A percentile compares a stretch with the other conserved stretches of the same genome.
Evolutionary conservation across 1,140 invertebrate species (phyloP).

Genomic region (Neodiprion fabricii): DNA sequence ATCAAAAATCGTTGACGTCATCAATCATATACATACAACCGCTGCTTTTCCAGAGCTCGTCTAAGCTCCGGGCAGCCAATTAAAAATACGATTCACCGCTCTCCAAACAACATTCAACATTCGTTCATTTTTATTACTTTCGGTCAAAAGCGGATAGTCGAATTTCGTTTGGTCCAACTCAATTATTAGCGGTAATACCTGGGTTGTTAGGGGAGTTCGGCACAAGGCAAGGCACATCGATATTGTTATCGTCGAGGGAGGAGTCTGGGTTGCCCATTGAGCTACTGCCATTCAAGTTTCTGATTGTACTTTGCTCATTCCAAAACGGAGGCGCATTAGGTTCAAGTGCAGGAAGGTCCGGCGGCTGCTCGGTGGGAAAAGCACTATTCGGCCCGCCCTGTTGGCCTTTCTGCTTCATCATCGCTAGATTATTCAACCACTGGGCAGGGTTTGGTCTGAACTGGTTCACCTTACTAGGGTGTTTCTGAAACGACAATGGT

Average conservation of each 20-base stretch:
- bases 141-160: too few relatives aligned
- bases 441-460: constrained; percentile 84
- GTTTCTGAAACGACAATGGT: constrained; percentile 70
- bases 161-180: too few relatives aligned
- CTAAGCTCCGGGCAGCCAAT: too few relatives aligned
- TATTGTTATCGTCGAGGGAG: constrained; percentile 59
- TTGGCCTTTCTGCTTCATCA: constrained; percentile 74
- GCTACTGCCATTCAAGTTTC: constrained; percentile 58
- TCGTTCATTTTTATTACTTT: too few relatives aligned
- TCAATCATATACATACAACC: background rate
- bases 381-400: constrained; percentile 54
- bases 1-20: background rate
- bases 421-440: constrained; percentile 80
- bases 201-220: constrained; percentile 59
- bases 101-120: too few relatives aligned
- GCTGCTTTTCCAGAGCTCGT: too few relatives aligned
- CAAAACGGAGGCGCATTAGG: constrained; percentile 56
- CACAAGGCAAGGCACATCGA: constrained; percentile 62
- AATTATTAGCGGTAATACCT: constrained; percentile 36
- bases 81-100: too few relatives aligned
- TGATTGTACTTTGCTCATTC: constrained; percentile 57
- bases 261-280: constrained; percentile 58
- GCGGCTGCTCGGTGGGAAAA: constrained; percentile 56
- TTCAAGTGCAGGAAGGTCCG: constrained; percentile 58
- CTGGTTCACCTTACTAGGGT: constrained; percentile 87